Conservation (phyloP, 2,797 vertebrate genomes). For the Anas capensis region DNA sequence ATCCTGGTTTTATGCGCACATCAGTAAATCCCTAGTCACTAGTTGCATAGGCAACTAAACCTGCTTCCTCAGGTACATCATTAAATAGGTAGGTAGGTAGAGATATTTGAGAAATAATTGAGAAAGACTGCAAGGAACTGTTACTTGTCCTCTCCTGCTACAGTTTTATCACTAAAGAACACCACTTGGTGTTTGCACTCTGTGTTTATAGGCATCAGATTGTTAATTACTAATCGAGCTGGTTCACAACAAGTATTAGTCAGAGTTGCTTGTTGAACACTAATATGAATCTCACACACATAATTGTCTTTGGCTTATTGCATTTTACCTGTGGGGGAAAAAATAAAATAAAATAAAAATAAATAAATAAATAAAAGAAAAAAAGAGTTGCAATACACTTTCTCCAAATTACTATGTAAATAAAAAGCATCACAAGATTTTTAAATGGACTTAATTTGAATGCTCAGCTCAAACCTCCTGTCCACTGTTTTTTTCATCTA, state of each 20-base stretch:
- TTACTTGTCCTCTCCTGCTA: not conserved
- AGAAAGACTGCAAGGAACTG: not conserved
- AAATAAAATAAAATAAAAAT: too few relatives aligned
- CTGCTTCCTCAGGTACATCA: not conserved
- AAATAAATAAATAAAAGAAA: not conserved
- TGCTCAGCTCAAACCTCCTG: not conserved
- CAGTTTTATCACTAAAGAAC: constrained; percentile 26
- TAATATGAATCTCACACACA: not conserved
- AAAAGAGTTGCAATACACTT: not conserved
- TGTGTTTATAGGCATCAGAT: not conserved
- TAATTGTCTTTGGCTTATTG: not conserved
- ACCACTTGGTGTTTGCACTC: constrained; percentile 10
- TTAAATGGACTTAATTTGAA: not conserved
- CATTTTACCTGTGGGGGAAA: not conserved
- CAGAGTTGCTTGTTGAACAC: not conserved
- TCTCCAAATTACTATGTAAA: not conserved
- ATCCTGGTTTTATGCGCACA: not conserved
- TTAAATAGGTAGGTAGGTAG: not conserved
- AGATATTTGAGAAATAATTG: not conserved
- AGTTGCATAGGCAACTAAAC: not conserved
- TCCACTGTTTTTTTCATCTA: not conserved
- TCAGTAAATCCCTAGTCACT: not conserved
- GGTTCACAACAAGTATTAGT: not conserved
- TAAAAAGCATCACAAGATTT: not conserved
- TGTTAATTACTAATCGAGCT: constrained; percentile 8